Evolutionary conservation across 1,140 invertebrate genomes (phyloP), one percentile per base, ranked within the genome.

Genomic region (Anastrepha obliqua): DNA sequence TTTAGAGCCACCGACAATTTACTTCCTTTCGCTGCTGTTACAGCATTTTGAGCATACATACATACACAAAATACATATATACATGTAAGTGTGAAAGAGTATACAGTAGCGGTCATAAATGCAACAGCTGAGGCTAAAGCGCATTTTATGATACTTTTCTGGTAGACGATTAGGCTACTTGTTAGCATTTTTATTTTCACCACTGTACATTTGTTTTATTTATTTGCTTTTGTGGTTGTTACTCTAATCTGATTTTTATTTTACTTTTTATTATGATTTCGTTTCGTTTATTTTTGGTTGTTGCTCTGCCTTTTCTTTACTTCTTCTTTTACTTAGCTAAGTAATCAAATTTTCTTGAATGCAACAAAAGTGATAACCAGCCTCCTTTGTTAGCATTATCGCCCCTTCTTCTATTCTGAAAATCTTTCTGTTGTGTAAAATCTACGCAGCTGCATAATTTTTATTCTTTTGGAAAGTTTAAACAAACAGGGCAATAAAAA

Each of bases 241-340:
- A 15, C 15, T 39, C 67, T 74, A 47, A 74, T 74, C 44, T 47
- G 67, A 74, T 74, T 74, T 74, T 74, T 74, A 74, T 74, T 74
- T 44, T 42, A 47, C 11, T 74, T 74, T 74, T 74, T 74, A 74
- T 47, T 74, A 47, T 74, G 15, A 74, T 74, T 74, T 74, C 67
- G 13, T 74, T 74, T 74, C 42, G 15, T 15, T 74, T 74, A 55
- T 17, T 13, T 15, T 44, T 74, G 67, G 42, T 44, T 44, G 15
- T 13, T 17, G 3, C 42, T 17, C 39, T 74, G 15, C 20, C 9
- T 67, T 4, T 39, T 42, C 17, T 17, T 0, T 74, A 6, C 39
- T 47, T 29, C 29, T 58, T 58, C 7, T 74, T 17, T 42, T 42
- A 74, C 42, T 47, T 74, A 2, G 42, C 67, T 29, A 29, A 29